Evolutionary conservation across 2,113 vertebrate genomes (phyloP), one percentile per base, ranked within the genome.

Genomic region (Callopanchax toddi): DNA sequence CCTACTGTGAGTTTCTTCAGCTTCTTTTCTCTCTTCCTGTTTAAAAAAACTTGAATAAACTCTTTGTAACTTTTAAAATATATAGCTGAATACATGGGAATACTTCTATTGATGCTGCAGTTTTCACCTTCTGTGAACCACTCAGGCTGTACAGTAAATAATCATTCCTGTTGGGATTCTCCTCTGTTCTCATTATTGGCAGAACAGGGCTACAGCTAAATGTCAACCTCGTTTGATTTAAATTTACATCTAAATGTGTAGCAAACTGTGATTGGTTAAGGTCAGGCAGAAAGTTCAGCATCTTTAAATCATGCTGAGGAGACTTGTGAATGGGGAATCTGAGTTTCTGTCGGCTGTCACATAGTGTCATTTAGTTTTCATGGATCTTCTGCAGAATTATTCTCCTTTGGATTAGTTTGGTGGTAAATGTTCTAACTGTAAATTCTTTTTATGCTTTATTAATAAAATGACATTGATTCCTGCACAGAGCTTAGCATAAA

Each of bases 1-100:
- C 95, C 11, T 97, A 97, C 91, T 97, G 95, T 97, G 86, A 97
- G 95, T 95, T 82, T 20, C 22, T 11, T 25, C 20, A 45, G 3
- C 2, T 54, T 32, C 13, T 34, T 23, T 59, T 20, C 48, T 45
- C 42, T 60, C 3, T 48, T n/a, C 18, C 50, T 4, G 18, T 60
- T 15, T 56, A n/a, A 65, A 43, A 26, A 63, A 75, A 51, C 29
- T 3, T 66, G 16, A 43, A 11, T 36, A 32, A 52, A 72, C 34
- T 43, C 11, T 50, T 62, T 51, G 54, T 13, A 60, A 36, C 20
- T 37, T 9, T 20, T 6, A 16, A 22, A 11, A 29, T 20, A 17
- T 21, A 17, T 2, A 32, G 29, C 6, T 32, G 6, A 32, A 32
- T 32, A 32, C 10, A 32, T 48, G 13, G 57, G 29, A 13, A 26